Base-by-base conservation (phyloP, 2,113 vertebrate genomes). In the Synodontis membranacea region DNA sequence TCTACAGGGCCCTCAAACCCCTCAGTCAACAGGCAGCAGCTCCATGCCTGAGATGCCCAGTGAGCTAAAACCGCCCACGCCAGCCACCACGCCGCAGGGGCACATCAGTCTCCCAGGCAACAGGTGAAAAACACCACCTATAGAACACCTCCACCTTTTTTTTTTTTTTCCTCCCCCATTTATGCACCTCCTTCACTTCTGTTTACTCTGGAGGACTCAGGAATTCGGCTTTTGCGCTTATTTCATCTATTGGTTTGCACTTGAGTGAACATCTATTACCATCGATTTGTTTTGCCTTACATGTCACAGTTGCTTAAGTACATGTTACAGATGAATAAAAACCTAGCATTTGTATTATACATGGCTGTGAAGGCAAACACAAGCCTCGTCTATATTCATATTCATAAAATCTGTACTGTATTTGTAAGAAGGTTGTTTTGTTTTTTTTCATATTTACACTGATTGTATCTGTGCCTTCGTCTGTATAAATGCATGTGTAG, bases 21-120 rank as follows among this genome's bases (percentile, higher is more conserved):
- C 97, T n/a, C 97, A 98, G 89, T 98, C 97, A 52, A 97, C 96
- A 21, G 95, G 96, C 93, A 97, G 96, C 92, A 97, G 96, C 90
- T 97, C 97, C 37, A 95, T 97, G 95, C 94, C 96, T 14, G 97
- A 98, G 92, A 95, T 96, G 92, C 96, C 96, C 9, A 92, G 94
- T 2, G 97, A 97, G 88, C 92, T 97, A 92, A 98, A 97, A 93
- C 97, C 97, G 0, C 96, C 96, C 44, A 97, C 97, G 76, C 97
- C 97, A 12, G 95, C 95, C 91, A 96, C 97, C 87, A 97, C 97
- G 74, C 97, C 97, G 31, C 97, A 96, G 37, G 94, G 96, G 91
- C 97, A 97, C 88, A 94, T 96, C 93, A 95, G 95, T 80, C 94
- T 96, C 21, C 95, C 96, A 91, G 93, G 95, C 48, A 95, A 92